Evolutionary conservation across 2,113 vertebrate species (phyloP), one percentile per base, ranked within the genome.

Genomic region (Gallinago jamesoni): DNA sequence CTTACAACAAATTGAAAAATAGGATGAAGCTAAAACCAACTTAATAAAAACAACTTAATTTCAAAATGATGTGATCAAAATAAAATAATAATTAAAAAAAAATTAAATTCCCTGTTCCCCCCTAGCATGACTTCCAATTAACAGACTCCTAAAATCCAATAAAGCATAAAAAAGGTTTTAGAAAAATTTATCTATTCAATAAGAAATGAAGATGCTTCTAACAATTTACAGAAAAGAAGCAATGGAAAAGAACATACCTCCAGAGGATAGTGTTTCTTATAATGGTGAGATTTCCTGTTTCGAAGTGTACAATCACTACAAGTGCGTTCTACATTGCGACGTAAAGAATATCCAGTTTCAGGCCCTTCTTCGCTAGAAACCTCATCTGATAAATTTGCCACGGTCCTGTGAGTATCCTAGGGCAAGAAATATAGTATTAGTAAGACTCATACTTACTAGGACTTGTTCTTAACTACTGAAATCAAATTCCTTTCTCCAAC

Each of bases 341-440:
- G 97, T 62, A 98, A 47, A 25, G 97, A 96, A 92, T 99, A 99
- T 55, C 98, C 98, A 16, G 98, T 91, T 53, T 99, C 99, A 30
- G 98, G 99, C 66, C 99, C 99, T 90, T 99, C 99, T 92, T 99
- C 99, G 56, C 99, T 99, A 47, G 99, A 99, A 37, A 99, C 99
- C 93, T 99, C 99, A 66, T 99, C 99, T 6, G 99, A 99, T 4
- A 99, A 35, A 96, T 98, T 98, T 75, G 97, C 94, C 64, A 97
- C 66, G 64, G 94, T 90, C 87, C 98, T 98, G 53, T 97, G 98
- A 24, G 96, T 81, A 80, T 99, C 99, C 99, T 99, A 93, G 81
- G 6, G 56, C 73, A 89, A 85, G n/a, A 73, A 96, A 84, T 4
- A 88, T 1, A 55, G 11, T 9, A 45, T 74, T 80, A 81, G 35